Evolutionary conservation across 2,888 invertebrate species (phyloP).

Genomic region (Ochropleura leucogaster): DNA sequence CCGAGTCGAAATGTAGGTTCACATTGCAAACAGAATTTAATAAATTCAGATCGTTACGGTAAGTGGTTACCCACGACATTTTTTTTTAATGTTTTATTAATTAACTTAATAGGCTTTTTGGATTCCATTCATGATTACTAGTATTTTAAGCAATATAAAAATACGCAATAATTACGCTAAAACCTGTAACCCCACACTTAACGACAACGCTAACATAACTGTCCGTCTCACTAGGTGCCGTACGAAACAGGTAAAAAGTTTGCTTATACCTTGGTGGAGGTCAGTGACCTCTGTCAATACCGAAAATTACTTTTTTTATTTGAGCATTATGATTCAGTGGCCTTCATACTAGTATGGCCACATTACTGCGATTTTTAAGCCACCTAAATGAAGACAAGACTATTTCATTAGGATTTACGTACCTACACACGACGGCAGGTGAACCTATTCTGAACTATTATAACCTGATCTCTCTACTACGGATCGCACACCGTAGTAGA

Average conservation of each 20-base stretch:
- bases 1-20: rapidly evolving
- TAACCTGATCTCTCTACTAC: too few species aligned
- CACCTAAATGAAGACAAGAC: background rate
- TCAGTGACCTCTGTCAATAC: constrained; percentile 8
- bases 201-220: background rate
- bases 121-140: background rate
- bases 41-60: background rate
- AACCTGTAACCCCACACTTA: background rate
- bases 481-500: too few species aligned
- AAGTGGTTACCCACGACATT: background rate
- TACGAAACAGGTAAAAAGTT: background rate
- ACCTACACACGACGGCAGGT: too few species aligned
- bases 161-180: background rate
- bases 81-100: background rate
- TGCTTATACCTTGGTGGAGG: background rate
- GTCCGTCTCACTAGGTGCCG: background rate
- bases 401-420: too few species aligned
- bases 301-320: background rate
- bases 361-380: background rate
- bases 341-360: background rate
- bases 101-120: background rate
- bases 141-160: background rate
- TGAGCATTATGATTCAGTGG: background rate
- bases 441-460: too few species aligned
- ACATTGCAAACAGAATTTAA: background rate